These are phyloP conservation scores for Prionailurus viverrinus DNA, from an alignment of 2,113 vertebrate genomes.

Conservation along the genomic window DNA sequence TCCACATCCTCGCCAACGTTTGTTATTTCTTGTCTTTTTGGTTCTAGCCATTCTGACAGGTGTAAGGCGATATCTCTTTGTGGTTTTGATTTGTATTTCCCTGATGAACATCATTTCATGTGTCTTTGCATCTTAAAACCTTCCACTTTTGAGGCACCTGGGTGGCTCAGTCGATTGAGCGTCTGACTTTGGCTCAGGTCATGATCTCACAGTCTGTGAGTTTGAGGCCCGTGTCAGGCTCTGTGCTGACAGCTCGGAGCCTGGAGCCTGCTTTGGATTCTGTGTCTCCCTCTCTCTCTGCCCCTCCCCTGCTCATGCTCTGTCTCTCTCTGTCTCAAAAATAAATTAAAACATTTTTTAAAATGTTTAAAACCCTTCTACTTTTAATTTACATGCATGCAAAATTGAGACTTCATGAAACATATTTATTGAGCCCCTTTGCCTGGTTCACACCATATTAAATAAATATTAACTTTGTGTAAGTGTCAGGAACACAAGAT, in stretches of 20 bases:
- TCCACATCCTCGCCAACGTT: background rate
- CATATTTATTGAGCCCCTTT: background rate
- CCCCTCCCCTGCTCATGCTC: no score
- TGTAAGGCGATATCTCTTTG: background rate
- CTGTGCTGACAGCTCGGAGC: no score
- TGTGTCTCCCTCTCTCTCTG: no score
- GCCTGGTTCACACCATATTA: background rate
- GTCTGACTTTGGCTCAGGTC: no score
- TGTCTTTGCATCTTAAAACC: background rate
- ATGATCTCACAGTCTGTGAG: no score
- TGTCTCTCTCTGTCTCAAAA: no score
- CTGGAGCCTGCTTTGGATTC: no score
- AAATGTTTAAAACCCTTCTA: background rate
- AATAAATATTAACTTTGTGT: background rate
- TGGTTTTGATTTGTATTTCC: background rate
- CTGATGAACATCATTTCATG: background rate
- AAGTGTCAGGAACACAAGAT: background rate
- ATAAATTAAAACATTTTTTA: no score
- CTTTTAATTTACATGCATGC: background rate
- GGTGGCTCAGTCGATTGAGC: no score
- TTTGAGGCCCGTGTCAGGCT: no score
- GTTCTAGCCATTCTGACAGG: background rate
- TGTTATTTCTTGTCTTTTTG: background rate
- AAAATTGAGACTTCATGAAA: background rate
- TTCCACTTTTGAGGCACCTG: background rate